phyloP scores from a whole-genome alignment of 2,888 invertebrate species.

The Heliconius sara region DNA sequence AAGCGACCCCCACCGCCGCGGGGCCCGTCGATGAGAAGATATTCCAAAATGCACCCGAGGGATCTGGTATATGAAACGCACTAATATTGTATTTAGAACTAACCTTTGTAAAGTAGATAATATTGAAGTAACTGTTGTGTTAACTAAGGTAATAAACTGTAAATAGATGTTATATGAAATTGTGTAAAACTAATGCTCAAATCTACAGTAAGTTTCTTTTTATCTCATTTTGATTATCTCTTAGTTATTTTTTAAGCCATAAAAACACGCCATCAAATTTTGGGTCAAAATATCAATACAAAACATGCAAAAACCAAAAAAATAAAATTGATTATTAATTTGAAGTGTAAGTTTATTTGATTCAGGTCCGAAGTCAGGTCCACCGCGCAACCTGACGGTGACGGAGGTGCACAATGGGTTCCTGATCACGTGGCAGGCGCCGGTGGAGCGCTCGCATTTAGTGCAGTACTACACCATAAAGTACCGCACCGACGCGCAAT shows the following conservation, averaged over 20 bases:
- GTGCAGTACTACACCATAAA: constrained; percentile 96
- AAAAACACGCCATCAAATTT: background rate
- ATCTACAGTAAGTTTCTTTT: background rate
- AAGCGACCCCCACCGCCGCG: constrained; percentile 83
- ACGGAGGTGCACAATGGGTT: constrained; percentile 95
- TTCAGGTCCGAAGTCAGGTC: constrained; percentile 94
- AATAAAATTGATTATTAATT: background rate
- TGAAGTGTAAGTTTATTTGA: background rate
- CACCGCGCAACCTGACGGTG: constrained; percentile 95
- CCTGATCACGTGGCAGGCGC: constrained; percentile 95
- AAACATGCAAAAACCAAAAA: too few relatives aligned
- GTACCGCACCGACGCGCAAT: constrained; percentile 94
- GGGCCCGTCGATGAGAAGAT: constrained; percentile 86
- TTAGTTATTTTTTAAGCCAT: background rate
- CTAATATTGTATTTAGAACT: constrained; percentile 37
- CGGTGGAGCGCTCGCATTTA: constrained; percentile 90
- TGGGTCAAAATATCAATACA: too few relatives aligned
- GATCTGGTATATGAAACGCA: constrained; percentile 84
- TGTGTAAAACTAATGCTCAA: too few relatives aligned
- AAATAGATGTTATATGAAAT: background rate
- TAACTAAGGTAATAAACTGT: too few relatives aligned
- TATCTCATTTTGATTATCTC: background rate
- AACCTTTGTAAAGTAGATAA: background rate
- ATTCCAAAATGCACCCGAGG: constrained; percentile 87
- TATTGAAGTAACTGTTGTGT: background rate